phyloP scores from a whole-genome alignment of 1,140 invertebrate species.

The Pseudomyrmex dendroicus region DNA sequence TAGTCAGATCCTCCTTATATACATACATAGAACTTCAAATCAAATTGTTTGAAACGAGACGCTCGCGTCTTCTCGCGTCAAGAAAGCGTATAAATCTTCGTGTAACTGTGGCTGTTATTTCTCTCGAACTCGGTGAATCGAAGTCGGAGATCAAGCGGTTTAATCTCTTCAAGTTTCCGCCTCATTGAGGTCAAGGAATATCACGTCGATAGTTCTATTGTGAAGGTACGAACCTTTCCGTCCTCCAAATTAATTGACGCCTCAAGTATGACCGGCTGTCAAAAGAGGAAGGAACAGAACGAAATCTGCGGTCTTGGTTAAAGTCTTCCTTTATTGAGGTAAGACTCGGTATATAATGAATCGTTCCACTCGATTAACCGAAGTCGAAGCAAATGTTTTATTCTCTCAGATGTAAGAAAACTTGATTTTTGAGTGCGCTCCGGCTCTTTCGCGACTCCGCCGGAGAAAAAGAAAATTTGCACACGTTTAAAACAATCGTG shows the following conservation, averaged over 20 bases:
- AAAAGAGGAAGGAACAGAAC: neutral
- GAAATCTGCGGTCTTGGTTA: neutral
- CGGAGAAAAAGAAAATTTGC: too few species aligned
- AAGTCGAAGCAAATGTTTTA: neutral
- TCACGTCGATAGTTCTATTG: neutral
- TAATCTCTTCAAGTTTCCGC: slow-evolving; percentile 1
- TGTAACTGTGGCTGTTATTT: too few species aligned
- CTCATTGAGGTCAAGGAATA: neutral
- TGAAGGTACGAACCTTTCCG: neutral
- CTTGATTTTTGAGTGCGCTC: neutral
- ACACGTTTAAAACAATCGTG: neutral
- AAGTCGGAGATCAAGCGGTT: neutral
- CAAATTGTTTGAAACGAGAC: neutral
- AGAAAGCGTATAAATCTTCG: slow-evolving; percentile 19
- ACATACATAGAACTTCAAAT: slow-evolving; percentile 4
- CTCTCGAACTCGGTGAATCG: neutral
- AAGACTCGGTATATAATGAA: neutral
- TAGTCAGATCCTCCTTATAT: slow-evolving; percentile 10
- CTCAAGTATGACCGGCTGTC: neutral
- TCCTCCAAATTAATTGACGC: neutral
- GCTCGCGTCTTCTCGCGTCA: neutral
- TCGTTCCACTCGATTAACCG: neutral
- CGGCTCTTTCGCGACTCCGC: too few species aligned
- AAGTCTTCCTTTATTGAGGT: neutral
- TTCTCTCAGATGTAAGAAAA: neutral